A percentile compares a stretch with the other conserved stretches of the same genome.
phyloP scores from a whole-genome alignment of 2,888 invertebrate genomes.

The Rapana venosa region DNA sequence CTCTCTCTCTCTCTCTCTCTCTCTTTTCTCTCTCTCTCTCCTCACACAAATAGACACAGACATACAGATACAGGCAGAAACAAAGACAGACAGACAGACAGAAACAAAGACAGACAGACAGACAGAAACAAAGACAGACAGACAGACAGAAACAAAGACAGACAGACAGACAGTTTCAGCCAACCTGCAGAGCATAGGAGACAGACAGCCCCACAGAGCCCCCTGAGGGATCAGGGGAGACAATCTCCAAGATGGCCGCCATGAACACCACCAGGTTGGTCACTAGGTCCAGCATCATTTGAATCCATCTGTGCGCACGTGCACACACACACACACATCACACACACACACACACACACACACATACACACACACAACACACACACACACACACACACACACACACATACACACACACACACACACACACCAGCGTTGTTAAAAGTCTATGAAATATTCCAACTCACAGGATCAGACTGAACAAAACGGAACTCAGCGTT shows the following conservation, averaged over 20 bases:
- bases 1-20: too few species aligned
- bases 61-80: background rate
- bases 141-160: constrained; percentile 8
- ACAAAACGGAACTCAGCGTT: background rate
- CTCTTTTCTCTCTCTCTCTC: too few species aligned
- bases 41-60: background rate
- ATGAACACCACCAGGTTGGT: background rate
- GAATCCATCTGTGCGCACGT: constrained; percentile 14
- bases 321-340: background rate
- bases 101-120: constrained; percentile 61
- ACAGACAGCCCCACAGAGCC: constrained; percentile 32
- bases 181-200: constrained; percentile 35
- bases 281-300: constrained; percentile 19
- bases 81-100: constrained; percentile 60
- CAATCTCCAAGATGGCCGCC: constrained; percentile 26
- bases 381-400: background rate
- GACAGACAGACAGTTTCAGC: constrained; percentile 67
- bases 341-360: constrained; percentile 13
- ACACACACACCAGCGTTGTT: background rate
- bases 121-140: constrained; percentile 19
- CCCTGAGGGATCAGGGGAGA: constrained; percentile 10
- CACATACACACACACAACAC: background rate
- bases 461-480: background rate
- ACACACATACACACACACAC: background rate
- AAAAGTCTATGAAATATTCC: background rate